Evolutionary conservation across 1,140 invertebrate genomes (phyloP).

Genomic region (Epicauta chinensis): DNA sequence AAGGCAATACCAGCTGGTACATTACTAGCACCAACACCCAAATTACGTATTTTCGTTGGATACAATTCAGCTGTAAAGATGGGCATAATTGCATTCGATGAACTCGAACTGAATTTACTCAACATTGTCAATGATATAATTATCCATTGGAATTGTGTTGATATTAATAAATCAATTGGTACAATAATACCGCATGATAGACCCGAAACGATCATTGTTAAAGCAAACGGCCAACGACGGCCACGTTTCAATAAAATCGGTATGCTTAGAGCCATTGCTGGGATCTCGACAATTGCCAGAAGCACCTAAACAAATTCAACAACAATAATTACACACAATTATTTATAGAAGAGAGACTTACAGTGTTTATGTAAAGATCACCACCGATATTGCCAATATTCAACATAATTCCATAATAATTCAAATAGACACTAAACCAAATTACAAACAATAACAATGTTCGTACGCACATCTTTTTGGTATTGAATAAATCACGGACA

Average conservation of each 20-base stretch:
- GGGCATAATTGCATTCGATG: slow-evolving; percentile 64
- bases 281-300: slow-evolving; percentile 62
- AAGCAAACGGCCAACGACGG: slow-evolving; percentile 58
- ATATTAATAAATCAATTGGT: slow-evolving; percentile 29
- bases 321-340: background rate
- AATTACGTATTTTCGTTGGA: slow-evolving; percentile 64
- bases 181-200: slow-evolving; percentile 55
- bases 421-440: slow-evolving; percentile 67
- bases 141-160: slow-evolving; percentile 38
- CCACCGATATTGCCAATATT: slow-evolving; percentile 65
- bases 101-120: slow-evolving; percentile 61
- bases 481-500: slow-evolving; percentile 56
- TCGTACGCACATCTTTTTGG: slow-evolving; percentile 53
- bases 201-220: slow-evolving; percentile 57
- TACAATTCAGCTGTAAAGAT: slow-evolving; percentile 69
- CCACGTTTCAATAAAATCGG: slow-evolving; percentile 62
- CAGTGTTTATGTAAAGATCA: slow-evolving; percentile 62
- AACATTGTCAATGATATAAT: slow-evolving; percentile 45
- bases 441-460: slow-evolving; percentile 60
- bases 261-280: slow-evolving; percentile 64
- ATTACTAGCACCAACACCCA: slow-evolving; percentile 66
- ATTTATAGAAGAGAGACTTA: slow-evolving; percentile 39
- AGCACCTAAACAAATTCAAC: slow-evolving; percentile 41
- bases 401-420: slow-evolving; percentile 65
- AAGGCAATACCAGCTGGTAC: slow-evolving; percentile 61